Conservation (phyloP, 2,888 invertebrate species). For the Doris montereyensis region DNA sequence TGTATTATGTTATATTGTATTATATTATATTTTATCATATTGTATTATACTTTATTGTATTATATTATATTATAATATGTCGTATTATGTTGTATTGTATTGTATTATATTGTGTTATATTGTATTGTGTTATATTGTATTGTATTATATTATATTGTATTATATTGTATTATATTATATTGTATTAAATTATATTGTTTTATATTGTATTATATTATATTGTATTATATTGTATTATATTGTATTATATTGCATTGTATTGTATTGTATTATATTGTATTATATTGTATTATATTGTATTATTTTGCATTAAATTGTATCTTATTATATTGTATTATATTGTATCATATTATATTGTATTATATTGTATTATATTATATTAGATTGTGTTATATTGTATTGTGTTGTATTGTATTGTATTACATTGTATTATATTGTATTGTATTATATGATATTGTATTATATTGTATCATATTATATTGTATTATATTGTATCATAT, state of each 20-base stretch:
- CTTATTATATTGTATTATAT: constrained; percentile 1
- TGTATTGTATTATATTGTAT: constrained; percentile 5
- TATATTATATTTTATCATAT: constrained; percentile 18
- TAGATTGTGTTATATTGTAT: constrained; percentile 16
- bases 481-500: not conserved
- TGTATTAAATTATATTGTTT: constrained; percentile 8
- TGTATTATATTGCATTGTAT: constrained; percentile 10
- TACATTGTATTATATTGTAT: not conserved
- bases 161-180: constrained; percentile 11
- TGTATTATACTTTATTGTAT: constrained; percentile 15
- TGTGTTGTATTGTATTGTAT: constrained; percentile 1
- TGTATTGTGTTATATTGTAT: not conserved
- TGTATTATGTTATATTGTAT: not conserved
- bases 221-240: not conserved
- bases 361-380: constrained; percentile 8
- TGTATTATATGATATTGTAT: not conserved
- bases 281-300: not conserved
- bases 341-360: constrained; percentile 13
- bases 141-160: not conserved
- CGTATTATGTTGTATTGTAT: not conserved
- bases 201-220: constrained; percentile 15
- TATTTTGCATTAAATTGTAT: not conserved
- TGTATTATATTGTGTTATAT: not conserved
- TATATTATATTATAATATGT: constrained; percentile 9
- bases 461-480: not conserved